These are phyloP conservation scores for Allophyes oxyacanthae DNA, from an alignment of 2,888 invertebrate genomes.

Conservation along the genomic window DNA sequence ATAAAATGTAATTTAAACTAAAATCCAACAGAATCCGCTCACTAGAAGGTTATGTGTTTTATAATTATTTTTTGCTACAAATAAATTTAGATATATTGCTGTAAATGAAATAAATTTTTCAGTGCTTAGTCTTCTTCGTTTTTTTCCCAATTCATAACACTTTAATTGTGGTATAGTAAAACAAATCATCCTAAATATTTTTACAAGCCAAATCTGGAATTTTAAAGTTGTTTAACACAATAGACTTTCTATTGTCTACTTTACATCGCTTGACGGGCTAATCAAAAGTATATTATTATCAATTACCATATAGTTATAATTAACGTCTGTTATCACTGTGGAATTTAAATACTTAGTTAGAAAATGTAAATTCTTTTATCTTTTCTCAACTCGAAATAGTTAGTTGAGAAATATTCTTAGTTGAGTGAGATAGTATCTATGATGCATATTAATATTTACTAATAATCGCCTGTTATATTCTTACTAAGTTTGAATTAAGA, in stretches of 20 bases:
- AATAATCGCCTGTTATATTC: background rate
- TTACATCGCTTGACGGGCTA: too few species aligned
- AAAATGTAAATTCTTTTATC: background rate
- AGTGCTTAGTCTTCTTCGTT: too few species aligned
- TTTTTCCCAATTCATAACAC: too few species aligned
- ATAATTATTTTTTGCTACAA: background rate
- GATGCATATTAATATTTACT: background rate
- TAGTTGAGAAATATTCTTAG: background rate
- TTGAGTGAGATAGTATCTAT: background rate
- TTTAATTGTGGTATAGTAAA: too few species aligned
- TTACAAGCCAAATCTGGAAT: too few species aligned
- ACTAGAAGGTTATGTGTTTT: conserved; percentile 5
- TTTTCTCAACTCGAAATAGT: background rate
- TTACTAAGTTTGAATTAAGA: background rate
- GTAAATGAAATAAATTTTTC: too few species aligned
- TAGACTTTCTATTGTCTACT: too few species aligned
- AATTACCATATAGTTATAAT: background rate
- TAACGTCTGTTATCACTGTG: background rate
- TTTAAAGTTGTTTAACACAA: too few species aligned
- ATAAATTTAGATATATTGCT: too few species aligned
- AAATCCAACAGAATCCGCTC: conserved; percentile 67
- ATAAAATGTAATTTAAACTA: conserved; percentile 74
- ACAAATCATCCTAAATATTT: too few species aligned
- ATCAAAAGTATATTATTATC: too few species aligned
- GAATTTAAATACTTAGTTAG: background rate